Evolutionary conservation across 2,888 invertebrate species (phyloP).

Genomic region (Drosophila parthenogenetica): DNA sequence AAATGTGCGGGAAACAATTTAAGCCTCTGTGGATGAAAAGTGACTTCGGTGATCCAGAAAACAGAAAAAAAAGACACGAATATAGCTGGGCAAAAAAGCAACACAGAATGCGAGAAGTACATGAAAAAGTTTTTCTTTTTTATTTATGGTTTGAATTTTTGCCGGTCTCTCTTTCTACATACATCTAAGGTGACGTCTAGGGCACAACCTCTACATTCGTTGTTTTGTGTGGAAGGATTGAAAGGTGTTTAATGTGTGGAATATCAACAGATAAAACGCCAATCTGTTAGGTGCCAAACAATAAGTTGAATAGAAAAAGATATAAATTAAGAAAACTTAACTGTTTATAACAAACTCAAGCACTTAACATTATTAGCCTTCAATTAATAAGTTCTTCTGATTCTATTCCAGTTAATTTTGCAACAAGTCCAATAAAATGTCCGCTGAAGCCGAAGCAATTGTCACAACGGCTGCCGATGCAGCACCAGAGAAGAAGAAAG

Average conservation of each 20-base stretch:
- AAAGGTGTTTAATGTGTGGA: slow-evolving; percentile 17
- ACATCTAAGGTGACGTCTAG: slow-evolving; percentile 78
- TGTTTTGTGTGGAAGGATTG: slow-evolving; percentile 24
- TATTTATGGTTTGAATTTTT: slow-evolving; percentile 20
- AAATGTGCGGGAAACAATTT: slow-evolving; percentile 60
- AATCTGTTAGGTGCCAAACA: slow-evolving; percentile 9
- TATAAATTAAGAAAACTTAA: slow-evolving; percentile 1
- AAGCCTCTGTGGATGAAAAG: slow-evolving; percentile 44
- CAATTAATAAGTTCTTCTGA: too few relatives aligned
- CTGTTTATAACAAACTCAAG: not conserved
- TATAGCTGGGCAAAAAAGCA: slow-evolving; percentile 28
- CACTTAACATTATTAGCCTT: not conserved
- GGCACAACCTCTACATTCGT: slow-evolving; percentile 72
- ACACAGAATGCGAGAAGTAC: slow-evolving; percentile 26
- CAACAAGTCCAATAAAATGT: slow-evolving; percentile 58
- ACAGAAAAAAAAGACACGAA: slow-evolving; percentile 8
- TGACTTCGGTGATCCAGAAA: slow-evolving; percentile 35
- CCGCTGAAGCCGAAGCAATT: slow-evolving; percentile 77
- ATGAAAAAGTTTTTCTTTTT: slow-evolving; percentile 15
- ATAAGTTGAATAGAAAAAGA: slow-evolving; percentile 7
- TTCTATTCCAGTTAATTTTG: slow-evolving; percentile 20
- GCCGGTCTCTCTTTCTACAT: slow-evolving; percentile 61
- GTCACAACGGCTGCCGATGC: slow-evolving; percentile 61
- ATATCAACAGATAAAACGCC: slow-evolving; percentile 12
- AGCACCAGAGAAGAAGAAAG: slow-evolving; percentile 41